Evolutionary conservation across 1,140 invertebrate genomes (phyloP), one percentile per base, ranked within the genome.

Genomic region (Hestina assimilis): DNA sequence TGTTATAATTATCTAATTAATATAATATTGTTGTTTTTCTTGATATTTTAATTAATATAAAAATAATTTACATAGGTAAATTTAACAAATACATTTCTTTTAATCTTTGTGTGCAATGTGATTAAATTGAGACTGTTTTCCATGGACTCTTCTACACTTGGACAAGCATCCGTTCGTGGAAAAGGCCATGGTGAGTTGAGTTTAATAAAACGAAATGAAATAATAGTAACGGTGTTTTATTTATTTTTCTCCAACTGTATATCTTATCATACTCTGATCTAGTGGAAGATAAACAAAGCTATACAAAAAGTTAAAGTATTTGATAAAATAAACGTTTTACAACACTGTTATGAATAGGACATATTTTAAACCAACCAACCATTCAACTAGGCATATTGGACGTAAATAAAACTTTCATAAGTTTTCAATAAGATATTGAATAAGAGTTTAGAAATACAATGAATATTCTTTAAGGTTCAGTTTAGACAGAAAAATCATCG

Each of bases 121-220:
- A 82, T 79, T 74, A 83, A 84, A 79, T 73, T 67, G 68, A 65
- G 45, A 75, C 71, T 83, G 63, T 87, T 85, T 87, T 87, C 79
- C 81, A 85, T 87, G 83, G 84, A 82, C 76, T 83, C 70, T 79
- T 83, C 77, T 82, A 79, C 66, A 70, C 69, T 50, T 69, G 76
- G 67, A 62, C 72, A 75, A 84, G 78, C 69, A 61, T 65, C 63
- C 69, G 70, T 65, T 63, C 63, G 69, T 85, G 80, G 82, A 85
- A 82, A 81, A 79, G 79, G 74, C 82, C 83, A 81, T 87, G 83
- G 83, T 83, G 81, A 87, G 83, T 87, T 71, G 59, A 79, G 59
- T 79, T 68, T 68, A 85, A 82, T 82, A 85, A 83, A 85, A 79
- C 58, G 51, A 7, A 33, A 64, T 63, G 43, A 51, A 50, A 54